Base-by-base conservation (phyloP, 2,888 invertebrate species). In the Calameuta idolon region DNA sequence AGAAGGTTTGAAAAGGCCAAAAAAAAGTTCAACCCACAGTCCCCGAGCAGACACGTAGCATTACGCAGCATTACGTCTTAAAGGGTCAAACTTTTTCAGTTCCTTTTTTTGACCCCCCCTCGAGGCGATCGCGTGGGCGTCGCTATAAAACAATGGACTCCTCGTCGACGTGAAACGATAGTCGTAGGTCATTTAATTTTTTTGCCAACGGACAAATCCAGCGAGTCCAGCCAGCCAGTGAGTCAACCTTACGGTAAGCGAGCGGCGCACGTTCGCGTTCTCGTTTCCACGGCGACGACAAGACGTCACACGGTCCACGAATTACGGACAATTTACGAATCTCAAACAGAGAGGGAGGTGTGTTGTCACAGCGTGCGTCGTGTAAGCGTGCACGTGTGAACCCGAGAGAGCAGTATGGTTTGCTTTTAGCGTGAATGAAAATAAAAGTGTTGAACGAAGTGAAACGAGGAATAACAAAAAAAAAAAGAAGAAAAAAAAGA, bases 401-500 rank as follows among this genome's bases (percentile, higher is more conserved):
- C 23, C 23, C 35, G 33, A 33, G 34, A 34, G 33, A 15, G 40
- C 40, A 40, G 73, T 31, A 34, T 11, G 15, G 34, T n/a, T 55
- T 55, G 55, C 55, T 23, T 55, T 23, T 55, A 55, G 23, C 23
- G 69, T 34, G n/a, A 23, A 35, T n/a, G 33, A 30, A 33, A 55
- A 73, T 35, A 33, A 73, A 77, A 73, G 77, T 77, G 77, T 77
- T 74, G 69, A 77, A 68, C 30, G 69, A 69, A 74, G 74, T 69
- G 30, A 55, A 55, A 55, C 55, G 2, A 55, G 23, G 55, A 71
- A 31, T 15, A 31, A 12, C 9, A 71, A 71, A 3, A 15, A 71
- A 3, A 35, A 34, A 31, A 31, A n/a, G n/a, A n/a, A n/a, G n/a
- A 35, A 3, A 35, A 11, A 11, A 69, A 9, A 69, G 30, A 71